Conservation (phyloP, 2,888 invertebrate genomes). For the Anarsia innoxiella region DNA sequence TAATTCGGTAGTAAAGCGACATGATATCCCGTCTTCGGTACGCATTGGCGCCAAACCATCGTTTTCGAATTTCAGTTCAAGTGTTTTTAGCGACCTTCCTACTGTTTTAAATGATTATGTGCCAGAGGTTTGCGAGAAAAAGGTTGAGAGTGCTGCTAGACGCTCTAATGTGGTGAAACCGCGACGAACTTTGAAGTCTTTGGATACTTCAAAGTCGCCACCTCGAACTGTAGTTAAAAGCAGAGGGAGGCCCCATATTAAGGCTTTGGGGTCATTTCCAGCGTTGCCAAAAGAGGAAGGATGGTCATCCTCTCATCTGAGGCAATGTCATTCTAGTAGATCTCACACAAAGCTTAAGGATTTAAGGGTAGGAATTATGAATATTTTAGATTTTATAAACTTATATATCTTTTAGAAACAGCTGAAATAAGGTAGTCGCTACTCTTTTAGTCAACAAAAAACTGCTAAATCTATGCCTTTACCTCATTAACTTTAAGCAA, state of each 20-base stretch:
- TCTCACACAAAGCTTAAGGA: conserved; percentile 52
- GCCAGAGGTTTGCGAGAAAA: conserved; percentile 24
- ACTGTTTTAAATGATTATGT: conserved; percentile 49
- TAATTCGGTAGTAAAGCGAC: conserved; percentile 45
- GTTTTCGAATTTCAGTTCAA: conserved; percentile 42
- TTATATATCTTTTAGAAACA: no score
- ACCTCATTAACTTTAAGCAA: no score
- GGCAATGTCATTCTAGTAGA: conserved; percentile 45
- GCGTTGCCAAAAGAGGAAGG: conserved; percentile 30
- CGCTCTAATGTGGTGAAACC: conserved; percentile 48
- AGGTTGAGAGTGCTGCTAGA: conserved; percentile 26
- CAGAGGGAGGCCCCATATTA: conserved; percentile 14
- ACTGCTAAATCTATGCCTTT: no score
- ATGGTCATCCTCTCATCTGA: conserved; percentile 39
- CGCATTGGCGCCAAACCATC: conserved; percentile 54
- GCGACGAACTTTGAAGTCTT: conserved; percentile 49
- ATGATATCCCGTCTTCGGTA: conserved; percentile 38
- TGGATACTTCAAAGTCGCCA: conserved; percentile 44
- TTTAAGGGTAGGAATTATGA: conserved; percentile 47
- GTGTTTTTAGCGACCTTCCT: conserved; percentile 52
- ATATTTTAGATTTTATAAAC: no score
- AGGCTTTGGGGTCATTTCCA: conserved; percentile 38
- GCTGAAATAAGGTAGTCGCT: no score
- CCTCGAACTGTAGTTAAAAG: conserved; percentile 25
- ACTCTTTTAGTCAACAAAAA: no score